Evolutionary conservation across 2,888 invertebrate genomes (phyloP), one percentile per base, ranked within the genome.

Genomic region (Horisme vitalbata): DNA sequence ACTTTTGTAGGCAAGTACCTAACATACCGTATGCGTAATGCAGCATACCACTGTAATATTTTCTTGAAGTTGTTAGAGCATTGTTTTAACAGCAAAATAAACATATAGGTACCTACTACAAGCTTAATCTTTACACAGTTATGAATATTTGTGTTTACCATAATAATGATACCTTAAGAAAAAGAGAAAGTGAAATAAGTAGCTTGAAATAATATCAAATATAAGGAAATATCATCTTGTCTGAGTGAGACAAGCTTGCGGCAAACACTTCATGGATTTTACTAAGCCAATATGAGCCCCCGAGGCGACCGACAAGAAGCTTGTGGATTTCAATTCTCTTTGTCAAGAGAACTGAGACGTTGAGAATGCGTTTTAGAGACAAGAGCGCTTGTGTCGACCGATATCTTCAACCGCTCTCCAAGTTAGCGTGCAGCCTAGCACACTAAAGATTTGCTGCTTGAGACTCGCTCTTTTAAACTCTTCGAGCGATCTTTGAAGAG

Each of bases 321-420:
- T 78, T 74, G 75, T 64, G 76, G 77, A 75, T 75, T 79, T 77
- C 75, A 75, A 75, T 76, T 78, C 69, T 68, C 73, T 75, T 74
- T 75, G 71, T 77, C 72, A 73, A 72, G 73, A 65, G 67, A 62
- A 60, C 71, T 61, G 68, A 71, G 71, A 70, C 68, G 68, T 66
- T 55, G 65, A 64, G 66, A 74, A 75, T 72, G 71, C 69, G 68
- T 78, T 73, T 58, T 70, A 75, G 62, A 73, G 62, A 69, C 65
- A 65, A 78, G 74, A 70, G 69, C 67, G 65, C 75, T 79, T 68
- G 69, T 54, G 58, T 57, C 57, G 59, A 63, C 65, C 69, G 69
- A 76, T 75, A 75, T 73, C 71, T 66, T 66, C 62, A 67, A 71
- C 64, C 57, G 57, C 59, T 58, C 56, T 62, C 49, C 63, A 57